Evolutionary conservation across 2,888 invertebrate genomes (phyloP).

Genomic region (Lasioglossum villosulum): DNA sequence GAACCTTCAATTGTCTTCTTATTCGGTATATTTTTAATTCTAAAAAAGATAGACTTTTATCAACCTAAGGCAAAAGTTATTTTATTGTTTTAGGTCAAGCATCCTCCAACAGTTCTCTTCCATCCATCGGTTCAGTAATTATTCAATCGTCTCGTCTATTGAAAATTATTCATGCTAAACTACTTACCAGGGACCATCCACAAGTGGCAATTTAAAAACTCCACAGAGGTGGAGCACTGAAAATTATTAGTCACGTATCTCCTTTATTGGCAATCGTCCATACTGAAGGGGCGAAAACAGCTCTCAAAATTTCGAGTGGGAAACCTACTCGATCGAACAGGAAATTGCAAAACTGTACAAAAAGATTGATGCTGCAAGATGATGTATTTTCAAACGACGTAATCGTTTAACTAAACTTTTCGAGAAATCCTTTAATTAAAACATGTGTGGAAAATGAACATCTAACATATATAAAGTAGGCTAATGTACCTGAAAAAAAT

Average conservation of each 20-base stretch:
- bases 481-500: background rate
- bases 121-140: slow-evolving; percentile 27
- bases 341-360: slow-evolving; percentile 7
- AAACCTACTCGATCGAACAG: background rate
- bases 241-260: slow-evolving; percentile 9
- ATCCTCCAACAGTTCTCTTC: slow-evolving; percentile 17
- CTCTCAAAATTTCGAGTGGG: background rate
- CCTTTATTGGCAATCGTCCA: slow-evolving; percentile 13
- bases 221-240: background rate
- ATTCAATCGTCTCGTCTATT: slow-evolving; percentile 5
- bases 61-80: slow-evolving; percentile 12
- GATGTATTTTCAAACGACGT: background rate
- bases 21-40: background rate
- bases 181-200: slow-evolving; percentile 11
- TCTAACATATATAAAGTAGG: background rate
- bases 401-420: background rate
- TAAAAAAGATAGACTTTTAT: background rate
- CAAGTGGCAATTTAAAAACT: slow-evolving; percentile 5
- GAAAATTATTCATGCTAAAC: slow-evolving; percentile 13
- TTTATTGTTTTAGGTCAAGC: background rate
- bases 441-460: background rate
- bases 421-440: background rate
- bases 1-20: background rate
- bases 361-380: background rate
- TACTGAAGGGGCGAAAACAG: background rate